These are phyloP conservation scores for Ellobium chinense DNA, from an alignment of 2,888 invertebrate species.

Conservation along the genomic window DNA sequence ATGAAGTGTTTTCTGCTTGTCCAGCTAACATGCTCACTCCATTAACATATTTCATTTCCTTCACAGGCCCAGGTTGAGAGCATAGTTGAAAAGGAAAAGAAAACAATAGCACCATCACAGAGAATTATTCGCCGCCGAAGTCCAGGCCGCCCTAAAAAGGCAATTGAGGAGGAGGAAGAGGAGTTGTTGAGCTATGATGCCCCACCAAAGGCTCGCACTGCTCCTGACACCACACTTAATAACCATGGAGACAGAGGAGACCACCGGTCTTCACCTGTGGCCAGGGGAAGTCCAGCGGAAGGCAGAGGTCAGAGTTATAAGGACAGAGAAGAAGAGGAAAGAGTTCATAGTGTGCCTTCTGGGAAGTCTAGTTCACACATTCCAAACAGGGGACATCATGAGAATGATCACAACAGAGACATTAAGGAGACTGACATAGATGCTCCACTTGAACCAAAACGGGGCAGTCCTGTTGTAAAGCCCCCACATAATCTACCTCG, in stretches of 20 bases:
- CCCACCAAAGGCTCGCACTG: slow-evolving; percentile 34
- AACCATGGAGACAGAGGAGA: neutral
- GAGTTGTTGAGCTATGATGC: slow-evolving; percentile 45
- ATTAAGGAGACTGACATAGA: slow-evolving; percentile 3
- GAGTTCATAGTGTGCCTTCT: neutral
- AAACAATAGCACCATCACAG: slow-evolving; percentile 43
- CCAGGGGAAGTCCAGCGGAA: no score
- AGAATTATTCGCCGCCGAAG: slow-evolving; percentile 46
- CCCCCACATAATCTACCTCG: no score
- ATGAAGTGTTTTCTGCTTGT: no score
- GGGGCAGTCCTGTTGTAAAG: neutral
- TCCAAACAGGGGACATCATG: neutral
- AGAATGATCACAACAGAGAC: neutral
- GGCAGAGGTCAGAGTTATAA: neutral
- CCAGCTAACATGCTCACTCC: no score
- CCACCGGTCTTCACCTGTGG: neutral
- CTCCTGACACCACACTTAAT: neutral
- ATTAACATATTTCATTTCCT: no score
- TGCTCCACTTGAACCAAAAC: neutral
- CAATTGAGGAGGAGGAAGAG: slow-evolving; percentile 4
- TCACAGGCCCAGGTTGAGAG: slow-evolving; percentile 26
- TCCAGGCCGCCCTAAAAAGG: slow-evolving; percentile 30
- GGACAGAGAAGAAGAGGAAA: neutral
- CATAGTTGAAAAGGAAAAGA: slow-evolving; percentile 30
- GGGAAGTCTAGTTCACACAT: neutral